A percentile compares a stretch with the other conserved stretches of the same genome.
Evolutionary conservation across 2,797 vertebrate genomes (phyloP).

Genomic region (Ataeniobius toweri): DNA sequence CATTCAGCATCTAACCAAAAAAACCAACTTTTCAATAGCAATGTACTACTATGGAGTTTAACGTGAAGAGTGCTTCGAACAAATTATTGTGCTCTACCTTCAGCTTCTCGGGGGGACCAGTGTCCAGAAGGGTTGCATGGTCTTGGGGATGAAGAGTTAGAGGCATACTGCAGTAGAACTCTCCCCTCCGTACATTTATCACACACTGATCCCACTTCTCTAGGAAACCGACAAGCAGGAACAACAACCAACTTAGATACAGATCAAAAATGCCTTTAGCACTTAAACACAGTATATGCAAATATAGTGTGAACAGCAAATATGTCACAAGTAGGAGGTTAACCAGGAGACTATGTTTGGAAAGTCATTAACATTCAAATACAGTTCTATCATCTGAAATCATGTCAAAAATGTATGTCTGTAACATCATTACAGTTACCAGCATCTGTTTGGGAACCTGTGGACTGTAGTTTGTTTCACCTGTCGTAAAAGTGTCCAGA

Average conservation of each 20-base stretch:
- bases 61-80: background rate
- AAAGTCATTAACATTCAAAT: background rate
- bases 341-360: background rate
- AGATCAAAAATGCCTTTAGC: slow-evolving; percentile 39
- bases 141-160: slow-evolving; percentile 93
- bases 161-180: slow-evolving; percentile 92
- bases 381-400: background rate
- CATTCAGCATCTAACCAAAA: background rate
- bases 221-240: slow-evolving; percentile 94
- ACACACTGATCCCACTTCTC: slow-evolving; percentile 99
- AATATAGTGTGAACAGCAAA: background rate
- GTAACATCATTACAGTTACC: slow-evolving; percentile 18
- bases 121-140: slow-evolving; percentile 94
- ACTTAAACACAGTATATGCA: slow-evolving; percentile 6
- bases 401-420: background rate
- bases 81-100: slow-evolving; percentile 87
- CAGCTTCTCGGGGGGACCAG: slow-evolving; percentile 97
- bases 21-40: slow-evolving; percentile 7
- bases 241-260: slow-evolving; percentile 84
- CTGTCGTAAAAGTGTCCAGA: slow-evolving; percentile 95
- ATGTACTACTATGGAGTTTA: background rate
- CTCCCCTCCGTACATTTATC: slow-evolving; percentile 91
- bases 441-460: slow-evolving; percentile 20
- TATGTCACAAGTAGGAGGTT: background rate
- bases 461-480: slow-evolving; percentile 81